Conservation (phyloP, 2,113 vertebrate species). For the Dolichotis patagonum region DNA sequence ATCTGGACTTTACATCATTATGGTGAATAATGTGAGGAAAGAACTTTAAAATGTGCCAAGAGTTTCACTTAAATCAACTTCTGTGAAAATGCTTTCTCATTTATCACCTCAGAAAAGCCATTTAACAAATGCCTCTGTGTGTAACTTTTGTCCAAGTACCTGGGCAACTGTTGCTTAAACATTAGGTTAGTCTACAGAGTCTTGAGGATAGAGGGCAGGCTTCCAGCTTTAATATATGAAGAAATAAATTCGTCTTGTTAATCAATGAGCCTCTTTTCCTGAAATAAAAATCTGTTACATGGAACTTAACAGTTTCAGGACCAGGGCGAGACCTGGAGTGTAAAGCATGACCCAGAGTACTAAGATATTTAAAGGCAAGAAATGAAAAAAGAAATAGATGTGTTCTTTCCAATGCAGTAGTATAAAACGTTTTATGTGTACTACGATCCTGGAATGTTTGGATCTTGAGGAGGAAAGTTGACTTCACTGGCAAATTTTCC, state of each 20-base stretch:
- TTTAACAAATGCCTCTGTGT: constrained; percentile 57
- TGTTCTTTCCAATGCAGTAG: constrained; percentile 53
- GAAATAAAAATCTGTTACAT: constrained; percentile 33
- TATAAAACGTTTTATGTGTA: constrained; percentile 74
- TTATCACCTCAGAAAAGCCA: constrained; percentile 57
- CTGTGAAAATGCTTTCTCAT: constrained; percentile 65
- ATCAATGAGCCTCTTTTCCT: constrained; percentile 33
- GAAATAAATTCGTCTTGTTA: constrained; percentile 55
- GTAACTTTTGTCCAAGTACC: constrained; percentile 59
- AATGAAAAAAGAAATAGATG: not conserved
- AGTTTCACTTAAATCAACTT: constrained; percentile 49
- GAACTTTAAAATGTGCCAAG: not conserved
- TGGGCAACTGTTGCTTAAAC: constrained; percentile 52
- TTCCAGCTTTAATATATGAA: constrained; percentile 37
- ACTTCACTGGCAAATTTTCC: constrained; percentile 48
- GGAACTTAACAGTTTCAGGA: constrained; percentile 28
- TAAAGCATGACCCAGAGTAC: not conserved
- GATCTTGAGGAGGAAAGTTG: constrained; percentile 61
- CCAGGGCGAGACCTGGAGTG: not conserved
- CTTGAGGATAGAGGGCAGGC: not conserved
- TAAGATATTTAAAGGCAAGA: constrained; percentile 67
- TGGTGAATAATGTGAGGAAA: constrained; percentile 46
- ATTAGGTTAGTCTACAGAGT: constrained; percentile 17
- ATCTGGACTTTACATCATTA: constrained; percentile 50
- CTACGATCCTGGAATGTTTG: constrained; percentile 65